These are phyloP conservation scores for Suncus etruscus DNA, from an alignment of 2,113 vertebrate genomes.

Conservation along the genomic window DNA sequence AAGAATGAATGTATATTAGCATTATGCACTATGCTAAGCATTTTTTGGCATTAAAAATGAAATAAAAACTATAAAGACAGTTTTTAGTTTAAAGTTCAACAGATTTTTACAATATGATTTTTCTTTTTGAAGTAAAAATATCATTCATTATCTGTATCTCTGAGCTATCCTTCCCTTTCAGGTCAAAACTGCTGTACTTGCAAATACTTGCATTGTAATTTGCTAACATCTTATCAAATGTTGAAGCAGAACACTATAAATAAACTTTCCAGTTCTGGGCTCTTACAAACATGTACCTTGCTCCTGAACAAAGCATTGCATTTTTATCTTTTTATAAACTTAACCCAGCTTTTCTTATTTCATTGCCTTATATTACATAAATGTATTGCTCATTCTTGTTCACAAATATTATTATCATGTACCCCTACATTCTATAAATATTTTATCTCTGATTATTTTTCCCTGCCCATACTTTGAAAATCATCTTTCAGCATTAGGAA, in stretches of 20 bases:
- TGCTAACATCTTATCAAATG: not conserved
- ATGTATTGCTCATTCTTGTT: not conserved
- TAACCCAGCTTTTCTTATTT: not conserved
- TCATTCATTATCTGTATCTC: not conserved
- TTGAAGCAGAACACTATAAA: conserved; percentile 19
- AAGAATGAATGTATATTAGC: not conserved
- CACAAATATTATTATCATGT: not conserved
- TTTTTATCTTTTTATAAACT: not conserved
- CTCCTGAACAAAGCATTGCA: not conserved
- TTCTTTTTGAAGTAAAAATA: not conserved
- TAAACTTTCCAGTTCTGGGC: not conserved
- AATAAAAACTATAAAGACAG: conserved; percentile 9
- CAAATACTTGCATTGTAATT: not conserved
- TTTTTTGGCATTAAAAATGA: conserved; percentile 32
- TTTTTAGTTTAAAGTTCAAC: conserved; percentile 41
- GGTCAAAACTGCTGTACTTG: not conserved
- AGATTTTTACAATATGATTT: not conserved
- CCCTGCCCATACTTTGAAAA: not conserved
- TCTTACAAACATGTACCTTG: not conserved
- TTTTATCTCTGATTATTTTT: not conserved
- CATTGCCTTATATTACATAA: conserved; percentile 2
- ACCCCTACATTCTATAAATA: not conserved
- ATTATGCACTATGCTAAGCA: not conserved
- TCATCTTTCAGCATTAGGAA: conserved; percentile 39
- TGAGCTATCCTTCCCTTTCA: not conserved